Base-by-base conservation (phyloP, 2,888 invertebrate species). In the Calliphora vomitoria region DNA sequence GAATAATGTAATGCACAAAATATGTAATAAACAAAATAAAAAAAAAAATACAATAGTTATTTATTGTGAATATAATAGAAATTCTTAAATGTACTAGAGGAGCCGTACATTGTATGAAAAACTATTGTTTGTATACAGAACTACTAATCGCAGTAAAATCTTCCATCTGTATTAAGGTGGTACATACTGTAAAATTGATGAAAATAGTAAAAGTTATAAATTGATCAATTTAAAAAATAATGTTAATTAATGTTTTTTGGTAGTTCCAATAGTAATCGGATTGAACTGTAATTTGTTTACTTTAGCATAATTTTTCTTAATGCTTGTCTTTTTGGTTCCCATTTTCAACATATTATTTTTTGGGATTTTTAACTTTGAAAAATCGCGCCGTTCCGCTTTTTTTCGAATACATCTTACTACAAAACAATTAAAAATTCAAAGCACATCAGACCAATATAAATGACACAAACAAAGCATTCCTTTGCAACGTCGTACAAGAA, bases 381-480 rank as follows among this genome's bases (percentile, higher is more conserved):
- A n/a, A n/a, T n/a, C n/a, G n/a, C n/a, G n/a, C n/a, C n/a, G n/a
- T n/a, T n/a, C n/a, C n/a, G n/a, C 1, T 31, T 58, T 25, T 60
- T 60, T 31, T 60, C 6, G 10, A 71, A 71, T 31, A 47, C 0
- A 13, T 20, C 20, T 20, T 15, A 68, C 13, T 44, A 13, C 13
- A 20, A 38, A 38, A 64, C 11, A 64, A 55, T 66, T 18, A 68
- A 68, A 55, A 79, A 79, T 79, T 68, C 78, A 55, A 68, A 58
- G 31, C 78, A 35, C 68, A 79, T 79, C n/a, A 44, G 10, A 31
- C 47, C 25, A 68, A 15, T 31, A 69, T 69, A 69, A 25, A 47
- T 18, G 8, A 31, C 15, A 4, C 15, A 68, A 68, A 68, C 18
- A 60, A 69, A 71, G 18, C 18, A 71, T 53, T 71, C n/a, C n/a